Evolutionary conservation across 2,113 vertebrate species (phyloP).

Genomic region (Lepus timidus): DNA sequence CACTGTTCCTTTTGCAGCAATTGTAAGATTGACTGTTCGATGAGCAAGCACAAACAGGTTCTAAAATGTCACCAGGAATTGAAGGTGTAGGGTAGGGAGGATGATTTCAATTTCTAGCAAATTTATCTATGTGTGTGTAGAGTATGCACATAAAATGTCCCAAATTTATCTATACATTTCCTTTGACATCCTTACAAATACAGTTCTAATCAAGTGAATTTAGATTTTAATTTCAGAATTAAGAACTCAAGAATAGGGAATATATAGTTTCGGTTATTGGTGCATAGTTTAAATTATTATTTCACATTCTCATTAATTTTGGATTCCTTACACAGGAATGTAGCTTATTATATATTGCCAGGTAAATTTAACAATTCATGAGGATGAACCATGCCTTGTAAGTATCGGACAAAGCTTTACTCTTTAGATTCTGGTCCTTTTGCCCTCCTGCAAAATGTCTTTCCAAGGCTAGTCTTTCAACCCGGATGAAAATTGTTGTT

Average conservation of each 20-base stretch:
- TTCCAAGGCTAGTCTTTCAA: background rate
- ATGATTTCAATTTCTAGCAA: constrained; percentile 1
- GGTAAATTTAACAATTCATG: background rate
- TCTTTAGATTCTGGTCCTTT: background rate
- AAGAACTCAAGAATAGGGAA: background rate
- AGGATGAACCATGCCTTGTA: background rate
- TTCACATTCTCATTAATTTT: background rate
- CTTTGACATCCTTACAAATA: constrained; percentile 39
- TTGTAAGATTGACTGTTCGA: background rate
- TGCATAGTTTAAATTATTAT: background rate
- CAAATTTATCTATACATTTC: constrained; percentile 26
- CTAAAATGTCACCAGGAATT: background rate
- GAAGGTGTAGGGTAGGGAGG: background rate
- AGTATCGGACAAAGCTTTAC: background rate
- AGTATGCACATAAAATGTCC: background rate
- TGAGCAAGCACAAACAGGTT: background rate
- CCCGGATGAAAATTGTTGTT: background rate
- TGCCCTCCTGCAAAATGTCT: background rate
- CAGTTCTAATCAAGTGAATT: background rate
- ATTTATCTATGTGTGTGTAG: background rate
- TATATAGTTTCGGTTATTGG: background rate
- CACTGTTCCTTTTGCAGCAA: background rate
- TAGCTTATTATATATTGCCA: background rate
- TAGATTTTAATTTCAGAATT: constrained; percentile 35
- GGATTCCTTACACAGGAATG: background rate